A percentile compares a stretch with the other conserved stretches of the same genome.
Conservation (phyloP, 2,797 vertebrate species). For the Coranthus polyacanthus region DNA sequence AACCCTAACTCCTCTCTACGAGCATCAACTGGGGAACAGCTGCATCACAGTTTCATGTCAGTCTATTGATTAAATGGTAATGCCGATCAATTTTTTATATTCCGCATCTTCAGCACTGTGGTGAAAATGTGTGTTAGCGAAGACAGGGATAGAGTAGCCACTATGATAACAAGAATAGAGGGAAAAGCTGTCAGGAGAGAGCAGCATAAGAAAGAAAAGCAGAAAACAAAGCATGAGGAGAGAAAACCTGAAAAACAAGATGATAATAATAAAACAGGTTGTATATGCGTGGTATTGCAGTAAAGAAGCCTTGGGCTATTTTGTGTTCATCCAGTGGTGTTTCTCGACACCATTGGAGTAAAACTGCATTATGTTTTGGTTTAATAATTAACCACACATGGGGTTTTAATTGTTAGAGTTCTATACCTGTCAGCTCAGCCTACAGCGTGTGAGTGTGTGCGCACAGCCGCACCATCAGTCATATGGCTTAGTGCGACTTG, state of each 20-base stretch:
- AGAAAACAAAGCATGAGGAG: neutral
- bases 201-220: neutral
- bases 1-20: constrained; percentile 51
- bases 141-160: constrained; percentile 9
- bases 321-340: constrained; percentile 41
- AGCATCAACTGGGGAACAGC: constrained; percentile 14
- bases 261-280: constrained; percentile 21
- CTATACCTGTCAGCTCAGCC: constrained; percentile 52
- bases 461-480: neutral
- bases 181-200: constrained; percentile 7
- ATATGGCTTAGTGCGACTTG: neutral
- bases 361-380: constrained; percentile 45
- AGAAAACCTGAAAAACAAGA: constrained; percentile 11
- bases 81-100: constrained; percentile 61
- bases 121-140: constrained; percentile 15
- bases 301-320: constrained; percentile 52
- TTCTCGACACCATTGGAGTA: constrained; percentile 36
- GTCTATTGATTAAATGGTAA: constrained; percentile 69
- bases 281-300: constrained; percentile 17
- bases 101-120: constrained; percentile 37
- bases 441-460: neutral
- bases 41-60: constrained; percentile 60
- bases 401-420: constrained; percentile 45
- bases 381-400: constrained; percentile 70
- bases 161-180: constrained; percentile 7